These are phyloP conservation scores for Clarias pachynema DNA, from an alignment of 2,797 vertebrate species.

Conservation along the genomic window DNA sequence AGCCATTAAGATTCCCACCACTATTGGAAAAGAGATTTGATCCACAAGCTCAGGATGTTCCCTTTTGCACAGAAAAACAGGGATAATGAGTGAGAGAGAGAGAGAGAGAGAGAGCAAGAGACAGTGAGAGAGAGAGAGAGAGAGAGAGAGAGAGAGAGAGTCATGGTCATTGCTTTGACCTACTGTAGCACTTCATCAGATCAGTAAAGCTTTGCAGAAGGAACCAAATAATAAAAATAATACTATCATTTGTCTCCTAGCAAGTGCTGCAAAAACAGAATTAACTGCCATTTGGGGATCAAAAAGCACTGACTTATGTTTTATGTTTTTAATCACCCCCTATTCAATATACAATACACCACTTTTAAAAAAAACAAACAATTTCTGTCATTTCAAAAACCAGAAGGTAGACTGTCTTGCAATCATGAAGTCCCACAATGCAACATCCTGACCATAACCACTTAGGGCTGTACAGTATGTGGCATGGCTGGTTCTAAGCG, in stretches of 20 bases:
- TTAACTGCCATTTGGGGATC: not conserved
- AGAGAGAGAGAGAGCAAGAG: too few relatives aligned
- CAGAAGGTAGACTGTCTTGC: not conserved
- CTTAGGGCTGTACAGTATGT: not conserved
- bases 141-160: not conserved
- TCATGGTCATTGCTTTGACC: conserved; percentile 10
- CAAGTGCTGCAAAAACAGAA: conserved; percentile 12
- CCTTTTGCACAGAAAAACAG: conserved; percentile 21
- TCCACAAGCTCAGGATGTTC: conserved; percentile 24
- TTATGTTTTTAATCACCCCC: not conserved
- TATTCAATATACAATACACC: not conserved
- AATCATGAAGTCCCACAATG: not conserved
- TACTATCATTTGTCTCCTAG: conserved; percentile 6
- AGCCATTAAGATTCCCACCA: conserved; percentile 47
- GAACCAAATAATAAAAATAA: not conserved
- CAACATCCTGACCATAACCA: not conserved
- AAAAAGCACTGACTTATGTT: not conserved
- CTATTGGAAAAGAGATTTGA: conserved; percentile 24
- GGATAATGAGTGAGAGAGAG: conserved; percentile 12
- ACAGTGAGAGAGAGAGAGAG: not conserved
- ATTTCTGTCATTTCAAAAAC: not conserved
- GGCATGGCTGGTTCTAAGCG: not conserved
- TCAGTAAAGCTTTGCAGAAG: conserved; percentile 13
- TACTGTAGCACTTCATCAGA: conserved; percentile 2
- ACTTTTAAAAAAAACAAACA: not conserved